phyloP scores from a whole-genome alignment of 2,797 vertebrate genomes.

The Neostethus bicornis region DNA sequence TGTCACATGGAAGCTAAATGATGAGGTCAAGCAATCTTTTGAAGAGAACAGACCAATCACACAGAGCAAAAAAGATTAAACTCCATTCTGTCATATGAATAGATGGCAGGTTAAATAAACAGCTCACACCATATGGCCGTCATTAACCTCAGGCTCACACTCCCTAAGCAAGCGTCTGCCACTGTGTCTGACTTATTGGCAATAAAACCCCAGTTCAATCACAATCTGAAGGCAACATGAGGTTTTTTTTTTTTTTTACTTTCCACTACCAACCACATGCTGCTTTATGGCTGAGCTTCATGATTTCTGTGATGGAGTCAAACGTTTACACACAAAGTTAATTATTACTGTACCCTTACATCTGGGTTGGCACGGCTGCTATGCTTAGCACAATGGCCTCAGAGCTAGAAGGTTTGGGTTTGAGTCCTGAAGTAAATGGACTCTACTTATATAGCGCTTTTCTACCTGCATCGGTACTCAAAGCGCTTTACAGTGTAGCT shows the following conservation, averaged over 20 bases:
- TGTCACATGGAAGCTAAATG: background rate
- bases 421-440: too few species aligned
- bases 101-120: constrained; percentile 57
- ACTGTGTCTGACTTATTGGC: constrained; percentile 38
- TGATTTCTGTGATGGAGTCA: background rate
- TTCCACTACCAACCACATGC: constrained; percentile 28
- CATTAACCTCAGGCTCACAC: constrained; percentile 57
- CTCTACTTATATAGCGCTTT: too few species aligned
- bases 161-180: constrained; percentile 41
- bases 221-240: constrained; percentile 40
- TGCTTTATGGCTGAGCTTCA: background rate
- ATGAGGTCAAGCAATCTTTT: background rate
- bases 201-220: constrained; percentile 60
- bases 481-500: too few species aligned
- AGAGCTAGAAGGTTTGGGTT: too few species aligned
- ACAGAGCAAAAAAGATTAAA: constrained; percentile 1
- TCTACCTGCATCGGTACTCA: too few species aligned
- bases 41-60: background rate
- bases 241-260: constrained; percentile 13
- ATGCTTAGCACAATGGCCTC: too few species aligned
- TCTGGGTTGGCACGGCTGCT: too few species aligned
- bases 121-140: constrained; percentile 33
- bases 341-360: constrained; percentile 18
- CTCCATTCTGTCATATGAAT: constrained; percentile 2
- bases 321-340: constrained; percentile 3